These are phyloP conservation scores for Leucophora obtusa DNA, from an alignment of 2,888 invertebrate species.

Conservation along the genomic window DNA sequence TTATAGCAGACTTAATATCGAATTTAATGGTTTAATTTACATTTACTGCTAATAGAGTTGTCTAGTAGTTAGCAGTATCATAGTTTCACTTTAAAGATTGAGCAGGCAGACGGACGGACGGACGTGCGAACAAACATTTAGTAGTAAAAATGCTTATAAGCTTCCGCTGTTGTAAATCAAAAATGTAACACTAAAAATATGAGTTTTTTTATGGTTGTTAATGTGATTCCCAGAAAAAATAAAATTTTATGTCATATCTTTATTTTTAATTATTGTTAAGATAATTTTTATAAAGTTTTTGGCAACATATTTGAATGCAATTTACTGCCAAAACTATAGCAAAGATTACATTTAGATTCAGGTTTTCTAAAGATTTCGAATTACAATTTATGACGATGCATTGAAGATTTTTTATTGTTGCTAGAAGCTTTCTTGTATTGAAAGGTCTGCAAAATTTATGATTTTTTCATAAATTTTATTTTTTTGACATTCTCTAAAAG, in stretches of 20 bases:
- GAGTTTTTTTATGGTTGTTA: constrained; percentile 16
- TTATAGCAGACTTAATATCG: background rate
- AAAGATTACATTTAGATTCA: no score
- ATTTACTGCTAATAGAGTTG: constrained; percentile 57
- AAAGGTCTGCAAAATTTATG: no score
- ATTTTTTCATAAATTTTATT: no score
- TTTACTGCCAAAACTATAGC: no score
- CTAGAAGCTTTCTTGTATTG: no score
- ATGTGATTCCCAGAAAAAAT: background rate
- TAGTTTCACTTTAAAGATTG: constrained; percentile 22
- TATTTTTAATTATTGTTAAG: background rate
- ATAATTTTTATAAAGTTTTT: no score
- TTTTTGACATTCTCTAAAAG: no score
- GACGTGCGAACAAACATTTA: constrained; percentile 3
- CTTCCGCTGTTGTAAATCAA: constrained; percentile 46
- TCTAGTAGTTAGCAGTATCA: constrained; percentile 16
- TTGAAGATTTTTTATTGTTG: no score
- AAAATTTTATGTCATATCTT: background rate
- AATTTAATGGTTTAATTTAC: constrained; percentile 48
- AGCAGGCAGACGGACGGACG: constrained; percentile 12
- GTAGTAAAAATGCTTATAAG: constrained; percentile 47
- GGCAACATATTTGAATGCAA: no score
- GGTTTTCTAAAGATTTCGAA: no score
- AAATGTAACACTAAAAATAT: constrained; percentile 16
- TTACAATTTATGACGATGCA: no score